Evolutionary conservation across 2,113 vertebrate genomes (phyloP).

Genomic region (Dipodomys ordii): DNA sequence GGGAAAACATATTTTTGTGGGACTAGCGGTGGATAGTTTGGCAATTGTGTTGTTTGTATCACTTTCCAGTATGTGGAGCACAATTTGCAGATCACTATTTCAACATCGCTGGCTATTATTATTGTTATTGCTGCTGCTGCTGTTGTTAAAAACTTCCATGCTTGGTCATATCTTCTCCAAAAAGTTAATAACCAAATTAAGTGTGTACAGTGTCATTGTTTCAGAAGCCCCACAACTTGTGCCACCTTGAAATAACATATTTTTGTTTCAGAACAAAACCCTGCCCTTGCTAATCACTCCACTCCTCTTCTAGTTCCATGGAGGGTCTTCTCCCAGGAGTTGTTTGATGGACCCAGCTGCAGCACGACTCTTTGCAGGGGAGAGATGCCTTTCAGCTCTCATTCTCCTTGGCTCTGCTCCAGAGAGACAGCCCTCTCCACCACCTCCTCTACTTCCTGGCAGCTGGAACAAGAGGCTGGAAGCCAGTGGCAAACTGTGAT

Average conservation of each 20-base stretch:
- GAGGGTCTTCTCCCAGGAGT: neutral
- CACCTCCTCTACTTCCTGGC: conserved; percentile 6
- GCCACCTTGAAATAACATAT: neutral
- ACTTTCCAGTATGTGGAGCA: neutral
- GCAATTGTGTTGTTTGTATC: neutral
- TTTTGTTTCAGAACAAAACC: neutral
- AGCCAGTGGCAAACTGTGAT: conserved; percentile 53
- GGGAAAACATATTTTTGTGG: neutral
- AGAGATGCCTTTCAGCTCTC: conserved; percentile 10
- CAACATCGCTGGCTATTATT: neutral
- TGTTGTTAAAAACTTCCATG: neutral
- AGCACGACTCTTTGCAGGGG: conserved; percentile 5
- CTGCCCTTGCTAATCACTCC: neutral
- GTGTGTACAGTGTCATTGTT: neutral
- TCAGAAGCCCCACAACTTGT: neutral
- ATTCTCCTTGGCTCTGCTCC: conserved; percentile 37
- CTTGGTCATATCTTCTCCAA: neutral
- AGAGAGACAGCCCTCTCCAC: neutral
- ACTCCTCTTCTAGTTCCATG: neutral
- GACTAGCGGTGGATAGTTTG: neutral
- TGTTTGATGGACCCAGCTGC: neutral
- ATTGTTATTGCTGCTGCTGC: conserved; percentile 27
- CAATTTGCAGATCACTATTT: neutral
- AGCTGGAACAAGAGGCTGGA: conserved; percentile 67
- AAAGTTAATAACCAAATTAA: conserved; percentile 46